Evolutionary conservation across 1,140 invertebrate species (phyloP), one percentile per base, ranked within the genome.

Genomic region (Tetramorium parvispinum): DNA sequence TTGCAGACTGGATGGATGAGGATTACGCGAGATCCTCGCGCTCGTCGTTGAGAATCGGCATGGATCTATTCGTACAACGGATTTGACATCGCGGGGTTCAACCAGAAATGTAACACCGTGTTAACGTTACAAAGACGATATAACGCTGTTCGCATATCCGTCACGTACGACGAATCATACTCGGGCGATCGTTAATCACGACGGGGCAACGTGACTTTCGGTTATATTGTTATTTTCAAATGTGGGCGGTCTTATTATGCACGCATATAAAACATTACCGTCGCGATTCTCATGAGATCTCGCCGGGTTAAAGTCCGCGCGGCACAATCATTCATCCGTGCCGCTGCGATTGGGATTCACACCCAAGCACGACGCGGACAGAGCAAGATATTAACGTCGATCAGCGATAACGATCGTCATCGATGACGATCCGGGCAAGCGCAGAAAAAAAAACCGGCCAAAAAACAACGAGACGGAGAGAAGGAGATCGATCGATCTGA

Each of bases 401-500:
- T 46, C 73, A 65, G 0, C 24, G 81, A 90, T 87, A 89, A 90
- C 75, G 57, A 86, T 81, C 46, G 55, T 46, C 49, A 71, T 81
- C 82, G 53, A 40, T 51, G 49, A 79, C 40, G 76, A 89, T 89
- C 83, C 51, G 63, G 46, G 27, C 61, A 6, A 21, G 46, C 61
- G 10, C 3, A 4, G 57, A 27, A 51, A 61, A 53, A 55, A 85
- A 43, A 32, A 32, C 3, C 46, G 32, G 46, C 24, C 57, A 68
- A 79, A 53, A 87, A 85, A 85, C 16, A 68, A 21, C 43, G 70
- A 0, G 49, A 49, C 16, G 49, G 2, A 61, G 76, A 46, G 61
- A 82, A 89, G 76, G 85, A 83, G 86, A 90, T 88, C 55, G 85
- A 91, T 91, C 85, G 85, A 86, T 90, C 66, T 32, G 61, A 63